A percentile compares a stretch with the other conserved stretches of the same genome.
phyloP scores from a whole-genome alignment of 2,797 vertebrate genomes.

The Enteromius viviparus region DNA sequence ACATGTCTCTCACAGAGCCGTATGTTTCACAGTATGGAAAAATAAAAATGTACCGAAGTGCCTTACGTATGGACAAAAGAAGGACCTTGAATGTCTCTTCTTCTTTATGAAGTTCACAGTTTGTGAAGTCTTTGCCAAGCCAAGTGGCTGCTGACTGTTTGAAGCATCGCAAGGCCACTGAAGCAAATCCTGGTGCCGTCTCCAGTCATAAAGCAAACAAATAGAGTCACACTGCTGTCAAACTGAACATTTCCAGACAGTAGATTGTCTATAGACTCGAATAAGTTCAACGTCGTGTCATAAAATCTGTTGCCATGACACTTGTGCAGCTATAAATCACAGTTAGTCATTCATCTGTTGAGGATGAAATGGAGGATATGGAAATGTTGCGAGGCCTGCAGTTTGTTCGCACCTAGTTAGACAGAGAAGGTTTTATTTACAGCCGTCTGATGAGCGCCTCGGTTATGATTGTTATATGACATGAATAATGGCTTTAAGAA shows the following conservation, averaged over 20 bases:
- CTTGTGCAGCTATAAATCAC: conserved; percentile 22
- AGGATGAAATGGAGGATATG: conserved; percentile 13
- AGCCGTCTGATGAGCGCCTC: conserved; percentile 25
- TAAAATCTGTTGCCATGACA: conserved; percentile 14
- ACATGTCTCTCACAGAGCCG: background rate
- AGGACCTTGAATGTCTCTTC: conserved; percentile 10
- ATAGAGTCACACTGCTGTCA: conserved; percentile 1
- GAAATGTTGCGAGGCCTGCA: background rate
- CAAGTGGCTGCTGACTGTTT: conserved; percentile 2
- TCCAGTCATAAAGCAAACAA: conserved; percentile 3
- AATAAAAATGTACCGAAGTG: background rate
- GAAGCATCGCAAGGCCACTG: conserved; percentile 17
- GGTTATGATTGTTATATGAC: conserved; percentile 25
- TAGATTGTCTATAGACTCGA: conserved; percentile 10
- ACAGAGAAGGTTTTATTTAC: conserved; percentile 37
- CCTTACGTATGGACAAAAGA: conserved; percentile 2
- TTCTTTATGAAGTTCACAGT: background rate
- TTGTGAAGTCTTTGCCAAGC: background rate
- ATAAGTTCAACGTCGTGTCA: background rate
- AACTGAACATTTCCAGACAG: conserved; percentile 5
- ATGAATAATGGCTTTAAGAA: conserved; percentile 34
- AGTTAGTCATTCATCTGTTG: conserved; percentile 36
- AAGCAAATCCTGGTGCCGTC: conserved; percentile 1
- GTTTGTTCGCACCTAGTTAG: conserved; percentile 24
- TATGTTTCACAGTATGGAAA: conserved; percentile 2